Percentiles rank a stretch among this genome's conserved stretches.
phyloP scores from a whole-genome alignment of 2,113 vertebrate species.

The Solea solea region DNA sequence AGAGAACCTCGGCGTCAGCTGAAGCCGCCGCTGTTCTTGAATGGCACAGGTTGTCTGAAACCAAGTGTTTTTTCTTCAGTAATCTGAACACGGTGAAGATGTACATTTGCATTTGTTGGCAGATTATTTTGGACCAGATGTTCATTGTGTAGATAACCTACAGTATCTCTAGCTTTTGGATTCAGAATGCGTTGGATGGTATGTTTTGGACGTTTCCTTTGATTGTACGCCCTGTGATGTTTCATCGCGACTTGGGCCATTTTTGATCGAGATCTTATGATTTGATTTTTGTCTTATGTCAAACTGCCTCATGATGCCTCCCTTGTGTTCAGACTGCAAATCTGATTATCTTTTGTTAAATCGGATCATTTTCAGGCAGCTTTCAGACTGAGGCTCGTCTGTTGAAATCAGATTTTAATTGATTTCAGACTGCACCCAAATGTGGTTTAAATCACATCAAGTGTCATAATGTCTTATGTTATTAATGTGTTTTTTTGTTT shows the following conservation, averaged over 20 bases:
- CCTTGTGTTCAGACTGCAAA: no score
- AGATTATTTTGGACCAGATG: conserved; percentile 39
- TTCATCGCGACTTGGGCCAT: conserved; percentile 22
- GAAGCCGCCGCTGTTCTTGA: conserved; percentile 66
- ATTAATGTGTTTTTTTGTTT: neutral
- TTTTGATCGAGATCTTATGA: conserved; percentile 3
- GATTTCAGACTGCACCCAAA: no score
- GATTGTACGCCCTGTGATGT: conserved; percentile 19
- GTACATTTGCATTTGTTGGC: conserved; percentile 3
- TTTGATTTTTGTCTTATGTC: neutral
- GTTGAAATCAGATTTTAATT: no score
- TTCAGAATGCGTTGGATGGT: conserved; percentile 40
- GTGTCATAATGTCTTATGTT: no score
- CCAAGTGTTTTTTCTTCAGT: conserved; percentile 61
- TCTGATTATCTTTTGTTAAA: no score
- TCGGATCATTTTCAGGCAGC: no score
- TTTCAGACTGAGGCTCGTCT: no score
- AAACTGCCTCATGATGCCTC: neutral
- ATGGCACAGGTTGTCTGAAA: conserved; percentile 69
- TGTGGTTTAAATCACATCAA: no score
- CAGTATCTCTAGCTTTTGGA: conserved; percentile 34
- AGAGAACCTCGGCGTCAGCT: conserved; percentile 62
- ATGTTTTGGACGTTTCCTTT: conserved; percentile 41
- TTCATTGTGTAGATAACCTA: conserved; percentile 53
- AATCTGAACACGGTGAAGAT: conserved; percentile 35